phyloP scores from a whole-genome alignment of 2,888 invertebrate species.

The Acholoe squamosa region DNA sequence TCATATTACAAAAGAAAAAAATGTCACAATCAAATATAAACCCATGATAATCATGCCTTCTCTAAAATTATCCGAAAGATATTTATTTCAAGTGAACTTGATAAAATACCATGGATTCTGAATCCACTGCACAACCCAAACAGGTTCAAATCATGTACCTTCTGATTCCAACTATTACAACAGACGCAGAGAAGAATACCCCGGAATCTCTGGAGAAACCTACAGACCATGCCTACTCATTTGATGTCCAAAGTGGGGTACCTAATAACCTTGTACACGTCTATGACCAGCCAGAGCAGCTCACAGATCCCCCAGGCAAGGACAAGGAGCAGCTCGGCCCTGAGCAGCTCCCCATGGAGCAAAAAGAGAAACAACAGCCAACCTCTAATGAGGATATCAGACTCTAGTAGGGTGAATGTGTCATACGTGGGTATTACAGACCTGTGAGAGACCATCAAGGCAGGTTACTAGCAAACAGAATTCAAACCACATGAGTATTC shows the following conservation, averaged over 20 bases:
- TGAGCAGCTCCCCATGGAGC: not conserved
- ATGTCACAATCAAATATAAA: no score
- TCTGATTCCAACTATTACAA: not conserved
- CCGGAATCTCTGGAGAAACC: not conserved
- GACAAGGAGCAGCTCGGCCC: not conserved
- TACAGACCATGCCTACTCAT: conserved; percentile 1
- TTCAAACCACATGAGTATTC: no score
- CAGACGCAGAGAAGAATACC: not conserved
- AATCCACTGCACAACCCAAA: no score
- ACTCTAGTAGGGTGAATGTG: not conserved
- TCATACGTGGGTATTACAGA: no score
- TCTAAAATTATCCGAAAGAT: no score
- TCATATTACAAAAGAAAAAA: no score
- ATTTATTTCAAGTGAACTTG: no score
- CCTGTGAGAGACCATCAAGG: no score
- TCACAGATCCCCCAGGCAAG: not conserved
- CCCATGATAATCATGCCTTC: no score
- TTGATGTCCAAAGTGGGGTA: not conserved
- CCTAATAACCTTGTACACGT: not conserved
- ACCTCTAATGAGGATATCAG: not conserved
- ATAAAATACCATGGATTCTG: no score
- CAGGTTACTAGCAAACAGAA: no score
- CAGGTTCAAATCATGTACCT: no score
- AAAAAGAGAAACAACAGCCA: not conserved
- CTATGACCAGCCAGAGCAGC: not conserved